These are phyloP conservation scores for Solea senegalensis DNA, from an alignment of 2,113 vertebrate species.

Conservation along the genomic window DNA sequence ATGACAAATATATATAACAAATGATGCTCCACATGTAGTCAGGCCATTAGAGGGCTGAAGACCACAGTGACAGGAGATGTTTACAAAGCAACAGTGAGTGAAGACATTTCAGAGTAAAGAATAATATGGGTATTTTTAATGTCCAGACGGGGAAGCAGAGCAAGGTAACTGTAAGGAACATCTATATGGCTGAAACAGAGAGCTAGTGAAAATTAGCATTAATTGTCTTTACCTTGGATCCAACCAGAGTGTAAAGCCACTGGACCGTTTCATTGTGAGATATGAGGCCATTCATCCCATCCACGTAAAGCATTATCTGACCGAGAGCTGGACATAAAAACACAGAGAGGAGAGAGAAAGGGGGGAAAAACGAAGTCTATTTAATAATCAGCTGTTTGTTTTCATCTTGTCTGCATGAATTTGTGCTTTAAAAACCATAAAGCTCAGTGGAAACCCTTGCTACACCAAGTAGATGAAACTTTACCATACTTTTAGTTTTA, in stretches of 20 bases:
- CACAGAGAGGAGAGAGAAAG: constrained; percentile 3
- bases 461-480: constrained; percentile 1
- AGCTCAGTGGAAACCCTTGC: too few species aligned
- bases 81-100: constrained; percentile 6
- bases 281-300: constrained; percentile 98
- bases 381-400: constrained; percentile 16
- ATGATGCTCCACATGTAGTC: background rate
- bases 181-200: background rate
- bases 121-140: constrained; percentile 1
- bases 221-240: constrained; percentile 90
- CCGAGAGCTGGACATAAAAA: constrained; percentile 85
- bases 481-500: background rate
- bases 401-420: too few species aligned
- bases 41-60: constrained; percentile 70
- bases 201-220: background rate
- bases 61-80: constrained; percentile 1
- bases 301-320: constrained; percentile 98
- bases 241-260: constrained; percentile 94
- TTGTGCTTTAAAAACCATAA: too few species aligned
- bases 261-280: constrained; percentile 95
- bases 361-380: constrained; percentile 5
- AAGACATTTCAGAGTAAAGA: background rate
- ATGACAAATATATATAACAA: constrained; percentile 6
- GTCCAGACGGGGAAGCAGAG: constrained; percentile 15
- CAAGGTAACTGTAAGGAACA: background rate